Evolutionary conservation across 2,113 vertebrate species (phyloP).

Genomic region (Paramisgurnus dabryanus): DNA sequence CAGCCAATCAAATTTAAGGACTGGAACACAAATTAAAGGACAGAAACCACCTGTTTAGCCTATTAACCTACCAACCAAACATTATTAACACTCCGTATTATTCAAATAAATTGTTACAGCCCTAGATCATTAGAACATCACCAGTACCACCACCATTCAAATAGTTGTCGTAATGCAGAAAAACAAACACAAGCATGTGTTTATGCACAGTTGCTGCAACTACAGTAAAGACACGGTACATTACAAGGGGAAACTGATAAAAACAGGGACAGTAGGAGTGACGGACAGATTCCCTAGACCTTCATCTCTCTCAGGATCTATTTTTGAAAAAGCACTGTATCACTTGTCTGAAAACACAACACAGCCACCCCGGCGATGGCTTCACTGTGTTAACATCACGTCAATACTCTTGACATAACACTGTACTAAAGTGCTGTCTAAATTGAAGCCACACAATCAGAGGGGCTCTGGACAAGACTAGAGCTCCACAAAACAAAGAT

Average conservation of each 20-base stretch:
- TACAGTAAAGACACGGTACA: neutral
- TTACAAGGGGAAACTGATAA: neutral
- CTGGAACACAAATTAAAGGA: no score
- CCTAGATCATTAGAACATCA: no score
- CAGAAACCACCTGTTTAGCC: no score
- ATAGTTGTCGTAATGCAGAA: no score
- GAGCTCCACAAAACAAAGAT: neutral
- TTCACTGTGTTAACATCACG: constrained; percentile 34
- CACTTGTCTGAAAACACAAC: constrained; percentile 23
- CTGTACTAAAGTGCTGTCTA: constrained; percentile 7
- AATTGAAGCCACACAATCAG: constrained; percentile 16
- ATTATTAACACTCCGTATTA: no score
- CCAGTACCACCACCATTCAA: no score
- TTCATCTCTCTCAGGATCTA: constrained; percentile 1
- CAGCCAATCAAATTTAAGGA: no score
- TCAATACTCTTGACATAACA: constrained; percentile 38
- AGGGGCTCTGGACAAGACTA: neutral
- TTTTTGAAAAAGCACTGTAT: constrained; percentile 8
- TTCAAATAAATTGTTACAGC: no score
- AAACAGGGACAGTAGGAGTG: neutral
- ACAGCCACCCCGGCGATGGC: constrained; percentile 3
- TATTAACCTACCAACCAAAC: no score
- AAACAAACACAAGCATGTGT: no score
- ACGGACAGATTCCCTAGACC: neutral
- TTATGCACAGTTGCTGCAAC: no score